Percentiles rank a stretch among this genome's conserved stretches.
These are phyloP conservation scores for Teinopalpus imperialis DNA, from an alignment of 2,888 invertebrate species.

Conservation along the genomic window DNA sequence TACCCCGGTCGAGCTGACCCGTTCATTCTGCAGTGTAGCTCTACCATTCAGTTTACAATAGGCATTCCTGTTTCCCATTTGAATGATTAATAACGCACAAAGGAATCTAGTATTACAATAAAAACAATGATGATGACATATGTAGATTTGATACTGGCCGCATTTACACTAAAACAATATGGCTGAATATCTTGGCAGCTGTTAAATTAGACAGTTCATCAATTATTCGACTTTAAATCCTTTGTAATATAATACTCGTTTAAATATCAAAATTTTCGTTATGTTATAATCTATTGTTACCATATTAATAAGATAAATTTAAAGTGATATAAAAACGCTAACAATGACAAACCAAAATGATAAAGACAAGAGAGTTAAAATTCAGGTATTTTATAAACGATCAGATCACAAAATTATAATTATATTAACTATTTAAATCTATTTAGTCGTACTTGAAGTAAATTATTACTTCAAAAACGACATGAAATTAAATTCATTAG, in stretches of 20 bases:
- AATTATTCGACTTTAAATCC: constrained; percentile 8
- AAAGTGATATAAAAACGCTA: constrained; percentile 22
- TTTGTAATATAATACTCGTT: constrained; percentile 1
- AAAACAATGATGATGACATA: too few relatives aligned
- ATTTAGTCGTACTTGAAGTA: too few relatives aligned
- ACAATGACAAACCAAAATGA: constrained; percentile 52
- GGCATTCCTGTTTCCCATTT: too few relatives aligned
- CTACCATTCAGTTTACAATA: too few relatives aligned
- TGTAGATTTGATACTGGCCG: constrained; percentile 3
- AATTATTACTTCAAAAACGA: too few relatives aligned
- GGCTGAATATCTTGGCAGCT: background rate
- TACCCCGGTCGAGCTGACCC: too few relatives aligned
- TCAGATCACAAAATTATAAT: too few relatives aligned
- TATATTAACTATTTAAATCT: too few relatives aligned
- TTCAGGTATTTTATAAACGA: constrained; percentile 60
- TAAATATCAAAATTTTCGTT: constrained; percentile 33
- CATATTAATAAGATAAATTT: constrained; percentile 27
- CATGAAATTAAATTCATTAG: too few relatives aligned
- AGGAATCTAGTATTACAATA: too few relatives aligned
- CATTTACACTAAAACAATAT: background rate
- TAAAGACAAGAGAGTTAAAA: constrained; percentile 66
- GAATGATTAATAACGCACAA: too few relatives aligned
- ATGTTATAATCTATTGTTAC: constrained; percentile 6
- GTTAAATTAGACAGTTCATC: constrained; percentile 16
- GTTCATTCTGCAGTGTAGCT: too few relatives aligned